Evolutionary conservation across 64 coral and sea anemone genomes (phyloP), one percentile per base, ranked within the genome.

Genomic region (Montipora foliosa): DNA sequence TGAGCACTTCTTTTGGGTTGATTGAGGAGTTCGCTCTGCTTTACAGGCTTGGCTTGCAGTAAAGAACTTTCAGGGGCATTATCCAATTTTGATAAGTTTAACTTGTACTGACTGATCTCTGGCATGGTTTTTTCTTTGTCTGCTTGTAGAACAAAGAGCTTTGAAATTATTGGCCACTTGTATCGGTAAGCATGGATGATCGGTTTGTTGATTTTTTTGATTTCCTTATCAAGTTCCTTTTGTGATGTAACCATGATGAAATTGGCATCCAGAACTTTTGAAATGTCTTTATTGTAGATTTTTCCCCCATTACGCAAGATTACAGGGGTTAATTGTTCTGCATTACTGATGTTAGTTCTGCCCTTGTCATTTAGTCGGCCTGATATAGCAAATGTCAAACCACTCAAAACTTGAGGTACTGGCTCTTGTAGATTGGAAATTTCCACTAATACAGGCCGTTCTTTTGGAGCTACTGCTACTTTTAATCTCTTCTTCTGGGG

Each of bases 91-190:
- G 78, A 47, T 9, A 95, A 57, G 25, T 95, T 88, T 29, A 90
- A 73, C 55, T 78, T 0, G 66, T 90, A 95, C 10, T 90, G 22
- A 14, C 75, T 71, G 79, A 87, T 55, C 50, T 88, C 15, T 6
- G 80, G 88, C 2, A 95, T 44, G n/a, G 24, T 84, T 15, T 58
- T 71, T 51, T 44, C 74, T 8, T 87, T 51, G 11, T 76, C 47
- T 47, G 81, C 71, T 17, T 89, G 55, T 47, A 90, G 51, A 29
- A 95, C 68, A 58, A 95, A 44, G 79, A 15, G 47, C 64, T 95
- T 95, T 8, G 93, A 95, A 48, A 95, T n/a, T 47, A 90, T 90
- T 78, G 81, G 72, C 93, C 93, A 94, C 47, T 83, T 83, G 49
- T 90, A 70, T 4, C 88, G 79, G 64, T 90, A 95, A 5, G 48